Conservation (phyloP, 92 coral and sea anemone species). For the Muricea muricata region DNA sequence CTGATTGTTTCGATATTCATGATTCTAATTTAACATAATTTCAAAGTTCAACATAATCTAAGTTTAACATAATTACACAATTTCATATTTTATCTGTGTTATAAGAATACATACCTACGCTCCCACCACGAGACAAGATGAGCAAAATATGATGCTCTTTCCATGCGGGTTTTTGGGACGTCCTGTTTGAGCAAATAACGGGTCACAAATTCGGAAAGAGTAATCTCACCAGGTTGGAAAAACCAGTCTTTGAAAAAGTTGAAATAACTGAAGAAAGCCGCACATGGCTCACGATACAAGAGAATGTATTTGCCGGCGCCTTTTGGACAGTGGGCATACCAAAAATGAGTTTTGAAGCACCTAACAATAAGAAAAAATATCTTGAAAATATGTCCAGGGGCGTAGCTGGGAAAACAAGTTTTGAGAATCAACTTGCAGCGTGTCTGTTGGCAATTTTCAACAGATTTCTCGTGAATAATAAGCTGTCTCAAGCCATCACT, state of each 20-base stretch:
- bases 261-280: background rate
- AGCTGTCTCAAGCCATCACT: too few relatives aligned
- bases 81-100: too few relatives aligned
- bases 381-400: too few relatives aligned
- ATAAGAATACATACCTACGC: constrained; percentile 38
- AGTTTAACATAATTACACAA: too few relatives aligned
- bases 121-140: constrained; percentile 67
- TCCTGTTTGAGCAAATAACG: background rate
- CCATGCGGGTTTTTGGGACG: constrained; percentile 21
- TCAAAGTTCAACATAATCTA: too few relatives aligned
- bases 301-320: constrained; percentile 30
- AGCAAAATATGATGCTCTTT: constrained; percentile 33
- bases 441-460: too few relatives aligned
- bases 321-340: constrained; percentile 18
- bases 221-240: constrained; percentile 22
- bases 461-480: too few relatives aligned
- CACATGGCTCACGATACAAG: constrained; percentile 31
- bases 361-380: too few relatives aligned
- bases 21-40: too few relatives aligned
- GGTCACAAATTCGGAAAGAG: constrained; percentile 8
- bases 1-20: too few relatives aligned
- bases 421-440: too few relatives aligned
- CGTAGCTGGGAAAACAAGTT: too few relatives aligned
- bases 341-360: constrained; percentile 17
- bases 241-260: constrained; percentile 8